These are phyloP conservation scores for Lichenostomus cassidix DNA, from an alignment of 2,113 vertebrate genomes.

Conservation along the genomic window DNA sequence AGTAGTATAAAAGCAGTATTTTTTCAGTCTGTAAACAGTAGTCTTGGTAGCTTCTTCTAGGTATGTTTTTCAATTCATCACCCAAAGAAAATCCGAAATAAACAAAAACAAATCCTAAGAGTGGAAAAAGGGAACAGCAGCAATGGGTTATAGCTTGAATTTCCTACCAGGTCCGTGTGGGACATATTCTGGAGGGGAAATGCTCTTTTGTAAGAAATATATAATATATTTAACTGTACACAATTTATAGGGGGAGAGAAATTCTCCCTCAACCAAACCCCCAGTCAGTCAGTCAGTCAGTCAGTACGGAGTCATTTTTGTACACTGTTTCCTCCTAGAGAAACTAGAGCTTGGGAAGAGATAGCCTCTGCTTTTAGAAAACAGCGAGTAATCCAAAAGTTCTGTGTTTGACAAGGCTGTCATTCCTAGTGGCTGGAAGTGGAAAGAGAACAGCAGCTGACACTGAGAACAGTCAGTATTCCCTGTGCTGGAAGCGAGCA, in stretches of 20 bases:
- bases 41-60: slow-evolving; percentile 57
- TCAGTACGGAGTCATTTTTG: slow-evolving; percentile 37
- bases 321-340: slow-evolving; percentile 33
- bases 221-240: slow-evolving; percentile 74
- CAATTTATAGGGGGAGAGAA: slow-evolving; percentile 69
- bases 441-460: neutral
- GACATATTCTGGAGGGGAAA: slow-evolving; percentile 57
- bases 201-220: slow-evolving; percentile 72
- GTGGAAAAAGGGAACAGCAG: slow-evolving; percentile 63
- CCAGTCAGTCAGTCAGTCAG: neutral
- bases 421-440: neutral
- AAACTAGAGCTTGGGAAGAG: slow-evolving; percentile 56
- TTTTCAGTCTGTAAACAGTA: slow-evolving; percentile 78
- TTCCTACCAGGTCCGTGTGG: slow-evolving; percentile 34
- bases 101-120: neutral
- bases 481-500: neutral
- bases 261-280: slow-evolving; percentile 44
- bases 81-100: neutral
- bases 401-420: neutral
- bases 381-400: neutral
- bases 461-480: neutral
- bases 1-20: slow-evolving; percentile 76
- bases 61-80: slow-evolving; percentile 52
- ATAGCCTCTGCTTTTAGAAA: slow-evolving; percentile 38
- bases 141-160: slow-evolving; percentile 53